Percentiles rank a stretch among this genome's conserved stretches.
phyloP scores from a whole-genome alignment of 2,797 vertebrate species.

The Cossypha polioptera region DNA sequence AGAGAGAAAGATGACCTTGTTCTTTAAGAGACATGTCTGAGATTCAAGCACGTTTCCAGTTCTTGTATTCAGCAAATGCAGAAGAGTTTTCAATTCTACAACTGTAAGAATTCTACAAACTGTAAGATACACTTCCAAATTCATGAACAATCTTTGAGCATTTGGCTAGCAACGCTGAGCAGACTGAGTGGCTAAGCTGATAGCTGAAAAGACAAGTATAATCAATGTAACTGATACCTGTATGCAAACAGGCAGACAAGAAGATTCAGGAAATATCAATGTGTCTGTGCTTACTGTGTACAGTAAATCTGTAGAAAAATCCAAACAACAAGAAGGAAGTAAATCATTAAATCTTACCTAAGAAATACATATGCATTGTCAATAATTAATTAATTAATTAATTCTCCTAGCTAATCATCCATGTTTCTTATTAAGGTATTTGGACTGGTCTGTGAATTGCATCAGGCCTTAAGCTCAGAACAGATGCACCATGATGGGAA shows the following conservation, averaged over 20 bases:
- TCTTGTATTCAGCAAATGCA: not conserved
- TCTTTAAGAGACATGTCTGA: not conserved
- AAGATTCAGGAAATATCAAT: not conserved
- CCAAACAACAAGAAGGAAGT: not conserved
- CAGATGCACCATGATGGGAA: not conserved
- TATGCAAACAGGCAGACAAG: not conserved
- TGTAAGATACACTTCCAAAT: not conserved
- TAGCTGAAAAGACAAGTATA: not conserved
- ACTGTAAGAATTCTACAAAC: not conserved
- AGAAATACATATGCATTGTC: not conserved
- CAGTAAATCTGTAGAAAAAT: not conserved
- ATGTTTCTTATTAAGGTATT: not conserved
- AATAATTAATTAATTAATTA: conserved; percentile 11
- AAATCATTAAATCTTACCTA: not conserved
- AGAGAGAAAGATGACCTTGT: not conserved
- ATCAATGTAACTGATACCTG: not conserved
- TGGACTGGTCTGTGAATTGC: not conserved
- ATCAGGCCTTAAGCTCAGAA: not conserved
- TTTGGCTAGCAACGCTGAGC: not conserved
- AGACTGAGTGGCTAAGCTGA: not conserved
- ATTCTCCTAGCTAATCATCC: not conserved
- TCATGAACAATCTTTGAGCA: not conserved
- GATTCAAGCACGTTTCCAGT: not conserved
- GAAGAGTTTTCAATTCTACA: not conserved
- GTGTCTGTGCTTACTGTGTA: not conserved